Base-by-base conservation (phyloP, 2,888 invertebrate genomes). In the Volucella inanis region DNA sequence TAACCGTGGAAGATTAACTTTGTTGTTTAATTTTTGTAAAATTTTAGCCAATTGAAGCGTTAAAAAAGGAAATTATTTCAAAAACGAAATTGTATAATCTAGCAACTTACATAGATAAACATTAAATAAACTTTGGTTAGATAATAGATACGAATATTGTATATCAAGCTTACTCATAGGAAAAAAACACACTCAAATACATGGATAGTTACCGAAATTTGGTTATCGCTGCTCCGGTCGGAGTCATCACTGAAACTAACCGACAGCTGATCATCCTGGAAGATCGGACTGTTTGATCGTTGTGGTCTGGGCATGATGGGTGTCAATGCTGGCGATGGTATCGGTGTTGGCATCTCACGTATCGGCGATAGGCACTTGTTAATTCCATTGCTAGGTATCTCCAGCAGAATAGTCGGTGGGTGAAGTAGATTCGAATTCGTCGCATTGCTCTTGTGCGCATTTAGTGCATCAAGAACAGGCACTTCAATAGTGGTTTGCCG, bases 341-440 rank as follows among this genome's bases (percentile, higher is more conserved):
- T 93, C 6, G 95, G 95, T 4, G 96, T 96, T 3, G 96, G 96
- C 88, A 96, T 93, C 91, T 96, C 96, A 87, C 95, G 93, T 87
- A 96, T 96, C 0, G 96, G 96, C 65, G 96, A 96, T 87, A 96
- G 94, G 93, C 96, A 96, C 92, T 95, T 95, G 90, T 94, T 95
- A 89, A 95, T 95, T 79, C 91, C 90, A 75, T 89, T 88, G 90
- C 94, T 94, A 50, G 96, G 96, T 88, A 96, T 95, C 93, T 96
- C 96, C 71, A 96, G 93, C 41, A 96, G 93, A 88, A 96, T 96
- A 49, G 95, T 95, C 47, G 96, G 95, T 72, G 95, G 95, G 90
- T 96, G 95, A 50, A 95, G 93, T 61, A 94, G 92, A 90, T 94
- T 95, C 89, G 85, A 72, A n/a, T 78, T 90, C 59, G 93, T 90